phyloP scores from a whole-genome alignment of 2,797 vertebrate species.

The Helarctos malayanus region DNA sequence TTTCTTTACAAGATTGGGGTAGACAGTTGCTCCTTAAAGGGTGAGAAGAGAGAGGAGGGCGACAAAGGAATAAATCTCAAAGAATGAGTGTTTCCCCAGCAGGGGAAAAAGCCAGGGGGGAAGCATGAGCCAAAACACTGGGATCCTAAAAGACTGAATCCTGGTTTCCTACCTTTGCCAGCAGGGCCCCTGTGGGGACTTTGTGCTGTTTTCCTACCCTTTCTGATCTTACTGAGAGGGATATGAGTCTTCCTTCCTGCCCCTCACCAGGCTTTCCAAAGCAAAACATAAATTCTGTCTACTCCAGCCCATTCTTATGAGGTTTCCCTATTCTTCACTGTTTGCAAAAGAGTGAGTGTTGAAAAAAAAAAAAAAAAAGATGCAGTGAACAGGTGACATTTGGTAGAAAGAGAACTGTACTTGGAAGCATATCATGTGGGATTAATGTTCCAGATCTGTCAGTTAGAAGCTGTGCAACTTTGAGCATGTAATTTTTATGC shows the following conservation, averaged over 20 bases:
- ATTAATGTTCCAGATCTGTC: neutral
- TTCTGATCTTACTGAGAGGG: neutral
- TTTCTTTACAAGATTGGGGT: neutral
- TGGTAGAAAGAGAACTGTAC: neutral
- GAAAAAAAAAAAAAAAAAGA: neutral
- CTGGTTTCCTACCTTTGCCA: neutral
- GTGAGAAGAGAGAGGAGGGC: neutral
- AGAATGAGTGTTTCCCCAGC: neutral
- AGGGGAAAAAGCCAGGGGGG: rapidly evolving
- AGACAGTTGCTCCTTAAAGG: neutral
- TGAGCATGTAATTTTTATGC: neutral
- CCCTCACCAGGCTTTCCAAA: neutral
- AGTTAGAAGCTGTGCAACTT: neutral
- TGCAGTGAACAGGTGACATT: neutral
- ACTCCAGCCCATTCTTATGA: neutral
- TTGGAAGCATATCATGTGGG: neutral
- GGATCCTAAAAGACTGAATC: neutral
- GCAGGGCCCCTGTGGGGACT: neutral
- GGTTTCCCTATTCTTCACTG: neutral
- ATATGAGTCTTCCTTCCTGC: neutral
- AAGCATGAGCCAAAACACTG: neutral
- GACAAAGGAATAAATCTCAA: neutral
- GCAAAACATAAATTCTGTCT: neutral
- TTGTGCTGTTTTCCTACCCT: neutral
- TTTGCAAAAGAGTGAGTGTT: neutral